Percentiles rank a stretch among this genome's conserved stretches.
Conservation (phyloP, 2,113 vertebrate genomes). For the Petrocephalus zakoni region DNA sequence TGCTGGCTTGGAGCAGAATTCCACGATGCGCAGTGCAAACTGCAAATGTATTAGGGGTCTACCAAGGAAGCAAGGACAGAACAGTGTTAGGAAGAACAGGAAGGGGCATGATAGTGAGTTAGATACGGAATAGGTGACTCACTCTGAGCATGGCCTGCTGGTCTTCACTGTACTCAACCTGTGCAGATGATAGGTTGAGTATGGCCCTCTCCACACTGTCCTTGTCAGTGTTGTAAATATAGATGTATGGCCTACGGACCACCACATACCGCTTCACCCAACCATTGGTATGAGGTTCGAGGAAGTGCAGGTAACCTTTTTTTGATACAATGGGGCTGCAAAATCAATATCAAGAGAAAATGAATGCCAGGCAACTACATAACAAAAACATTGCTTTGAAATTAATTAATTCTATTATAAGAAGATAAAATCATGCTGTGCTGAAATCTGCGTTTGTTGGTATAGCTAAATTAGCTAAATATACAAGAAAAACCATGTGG, state of each 20-base stretch:
- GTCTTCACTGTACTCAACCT: conserved; percentile 97
- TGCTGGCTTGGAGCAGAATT: conserved; percentile 87
- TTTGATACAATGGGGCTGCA: conserved; percentile 92
- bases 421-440: not conserved
- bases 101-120: not conserved
- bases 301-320: conserved; percentile 93
- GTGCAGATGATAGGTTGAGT: conserved; percentile 92
- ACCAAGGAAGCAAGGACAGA: conserved; percentile 21
- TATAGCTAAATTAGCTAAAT: not conserved
- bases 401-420: not conserved
- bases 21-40: conserved; percentile 95
- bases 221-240: conserved; percentile 90
- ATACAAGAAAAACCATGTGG: too few relatives aligned
- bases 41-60: conserved; percentile 93
- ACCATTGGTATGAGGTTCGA: conserved; percentile 89
- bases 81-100: not conserved
- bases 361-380: too few relatives aligned
- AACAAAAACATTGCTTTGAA: not conserved
- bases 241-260: conserved; percentile 86
- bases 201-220: conserved; percentile 85
- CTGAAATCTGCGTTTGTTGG: not conserved
- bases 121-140: conserved; percentile 12
- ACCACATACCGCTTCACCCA: conserved; percentile 93
- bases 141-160: conserved; percentile 95
- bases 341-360: not conserved